Percentiles rank a stretch among this genome's conserved stretches.
phyloP scores from a whole-genome alignment of 2,113 vertebrate species.

The Siniperca knerii region DNA sequence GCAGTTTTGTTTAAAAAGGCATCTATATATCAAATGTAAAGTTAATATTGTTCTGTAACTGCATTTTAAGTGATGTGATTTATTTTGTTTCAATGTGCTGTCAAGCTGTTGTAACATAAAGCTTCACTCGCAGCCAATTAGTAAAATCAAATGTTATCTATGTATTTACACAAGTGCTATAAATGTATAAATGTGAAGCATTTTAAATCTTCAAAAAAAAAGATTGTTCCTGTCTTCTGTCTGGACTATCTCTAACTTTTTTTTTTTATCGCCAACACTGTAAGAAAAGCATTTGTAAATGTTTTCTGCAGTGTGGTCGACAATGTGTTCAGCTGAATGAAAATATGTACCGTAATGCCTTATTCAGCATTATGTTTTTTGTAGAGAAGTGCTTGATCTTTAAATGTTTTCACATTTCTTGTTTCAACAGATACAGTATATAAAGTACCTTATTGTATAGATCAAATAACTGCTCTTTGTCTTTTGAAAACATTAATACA shows the following conservation, averaged over 20 bases:
- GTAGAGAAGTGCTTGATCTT: slow-evolving; percentile 25
- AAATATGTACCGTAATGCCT: slow-evolving; percentile 67
- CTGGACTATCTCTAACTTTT: slow-evolving; percentile 10
- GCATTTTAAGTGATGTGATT: slow-evolving; percentile 41
- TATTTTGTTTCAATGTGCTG: slow-evolving; percentile 43
- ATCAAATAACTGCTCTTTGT: slow-evolving; percentile 24
- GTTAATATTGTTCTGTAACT: slow-evolving; percentile 26
- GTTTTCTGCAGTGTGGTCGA: slow-evolving; percentile 19
- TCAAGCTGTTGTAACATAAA: slow-evolving; percentile 44
- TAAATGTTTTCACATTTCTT: slow-evolving; percentile 15
- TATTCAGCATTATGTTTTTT: slow-evolving; percentile 53
- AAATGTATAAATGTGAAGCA: slow-evolving; percentile 9
- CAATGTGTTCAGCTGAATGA: slow-evolving; percentile 31
- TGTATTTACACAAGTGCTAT: slow-evolving; percentile 50
- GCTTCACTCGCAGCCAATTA: slow-evolving; percentile 22
- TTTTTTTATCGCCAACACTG: slow-evolving; percentile 5
- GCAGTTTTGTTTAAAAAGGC: neutral
- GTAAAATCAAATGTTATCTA: slow-evolving; percentile 20
- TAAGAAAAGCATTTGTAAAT: slow-evolving; percentile 15
- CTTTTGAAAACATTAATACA: slow-evolving; percentile 17
- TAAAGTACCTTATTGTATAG: slow-evolving; percentile 30
- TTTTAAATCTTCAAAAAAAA: slow-evolving; percentile 11
- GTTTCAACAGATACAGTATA: slow-evolving; percentile 21
- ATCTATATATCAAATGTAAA: slow-evolving; percentile 34
- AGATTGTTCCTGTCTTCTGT: neutral